phyloP scores from a whole-genome alignment of 1,140 invertebrate genomes.

The Vollenhovia emeryi region DNA sequence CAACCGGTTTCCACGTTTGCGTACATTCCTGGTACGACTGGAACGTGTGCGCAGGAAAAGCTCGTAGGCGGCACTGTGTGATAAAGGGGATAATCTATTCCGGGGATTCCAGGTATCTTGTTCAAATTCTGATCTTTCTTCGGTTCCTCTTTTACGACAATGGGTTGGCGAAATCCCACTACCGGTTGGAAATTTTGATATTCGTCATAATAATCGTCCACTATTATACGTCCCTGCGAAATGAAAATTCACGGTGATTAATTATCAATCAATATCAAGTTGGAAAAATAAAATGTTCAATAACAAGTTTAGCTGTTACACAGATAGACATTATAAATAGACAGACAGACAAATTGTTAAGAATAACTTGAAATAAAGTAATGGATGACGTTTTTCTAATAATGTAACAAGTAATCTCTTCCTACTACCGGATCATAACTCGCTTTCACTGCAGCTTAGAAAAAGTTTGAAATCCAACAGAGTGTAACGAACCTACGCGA shows the following conservation, averaged over 20 bases:
- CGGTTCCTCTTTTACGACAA: slow-evolving; percentile 73
- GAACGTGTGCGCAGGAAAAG: slow-evolving; percentile 91
- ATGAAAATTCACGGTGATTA: not conserved
- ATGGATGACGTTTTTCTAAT: not conserved
- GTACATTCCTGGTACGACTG: slow-evolving; percentile 93
- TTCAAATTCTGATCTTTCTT: slow-evolving; percentile 91
- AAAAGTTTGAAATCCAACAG: slow-evolving; percentile 19
- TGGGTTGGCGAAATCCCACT: slow-evolving; percentile 64
- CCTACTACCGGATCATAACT: not conserved
- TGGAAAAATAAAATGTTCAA: not conserved
- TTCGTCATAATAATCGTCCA: slow-evolving; percentile 68
- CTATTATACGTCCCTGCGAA: slow-evolving; percentile 68
- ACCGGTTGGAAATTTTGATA: slow-evolving; percentile 74
- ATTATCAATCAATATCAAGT: not conserved
- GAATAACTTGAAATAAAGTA: not conserved
- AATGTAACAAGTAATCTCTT: not conserved
- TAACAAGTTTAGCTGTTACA: not conserved
- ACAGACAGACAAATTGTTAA: not conserved
- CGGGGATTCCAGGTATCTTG: slow-evolving; percentile 91
- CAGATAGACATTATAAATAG: no score
- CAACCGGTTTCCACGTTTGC: slow-evolving; percentile 94
- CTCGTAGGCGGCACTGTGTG: slow-evolving; percentile 91
- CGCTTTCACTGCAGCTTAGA: slow-evolving; percentile 21
- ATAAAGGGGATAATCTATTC: slow-evolving; percentile 92
- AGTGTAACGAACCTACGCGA: slow-evolving; percentile 57